Evolutionary conservation across 2,113 vertebrate genomes (phyloP), one percentile per base, ranked within the genome.

Genomic region (Oxyura jamaicensis): DNA sequence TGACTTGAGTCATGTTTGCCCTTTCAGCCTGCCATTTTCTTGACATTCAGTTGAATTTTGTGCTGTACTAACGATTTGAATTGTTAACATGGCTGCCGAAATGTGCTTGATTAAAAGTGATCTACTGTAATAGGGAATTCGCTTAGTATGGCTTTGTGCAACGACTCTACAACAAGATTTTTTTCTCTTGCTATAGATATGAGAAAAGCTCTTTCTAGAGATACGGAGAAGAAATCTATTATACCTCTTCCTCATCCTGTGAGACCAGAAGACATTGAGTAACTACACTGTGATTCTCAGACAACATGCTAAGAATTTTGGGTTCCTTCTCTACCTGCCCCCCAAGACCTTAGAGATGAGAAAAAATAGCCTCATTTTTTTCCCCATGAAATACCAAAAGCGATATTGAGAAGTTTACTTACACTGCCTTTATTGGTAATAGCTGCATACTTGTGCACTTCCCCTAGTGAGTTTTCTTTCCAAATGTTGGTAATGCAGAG

Each of bases 221-320:
- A 99, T 97, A 98, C 98, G 0, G 99, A 99, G 97, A 99, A 99
- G 98, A 99, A 99, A 97, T 99, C 99, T 3, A 99, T 99, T 97
- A 97, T 99, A 96, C 99, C 99, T 2, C 96, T 99, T 88, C 99
- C 99, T 8, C 99, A 99, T 88, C 99, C 99, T 2, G 99, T 99
- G 93, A 97, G 99, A 88, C 99, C 99, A 0, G 99, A 99, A 92
- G 99, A 99, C 91, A 99, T 99, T 11, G 99, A 99, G 98, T 99
- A 99, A 98, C 98, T 90, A 89, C 95, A 75, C 96, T 90, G 96
- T 97, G 98, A 97, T 98, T 98, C 98, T 98, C 95, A 93, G 97
- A 94, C 88, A 91, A 55, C 25, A 73, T 55, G 72, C n/a, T 88
- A 44, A 75, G 44, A 67, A 59, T 17, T 14, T 79, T 88, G 25